Percentiles rank a stretch among this genome's conserved stretches.
phyloP scores from a whole-genome alignment of 1,140 invertebrate species.

The Neoseiulus cucumeris region DNA sequence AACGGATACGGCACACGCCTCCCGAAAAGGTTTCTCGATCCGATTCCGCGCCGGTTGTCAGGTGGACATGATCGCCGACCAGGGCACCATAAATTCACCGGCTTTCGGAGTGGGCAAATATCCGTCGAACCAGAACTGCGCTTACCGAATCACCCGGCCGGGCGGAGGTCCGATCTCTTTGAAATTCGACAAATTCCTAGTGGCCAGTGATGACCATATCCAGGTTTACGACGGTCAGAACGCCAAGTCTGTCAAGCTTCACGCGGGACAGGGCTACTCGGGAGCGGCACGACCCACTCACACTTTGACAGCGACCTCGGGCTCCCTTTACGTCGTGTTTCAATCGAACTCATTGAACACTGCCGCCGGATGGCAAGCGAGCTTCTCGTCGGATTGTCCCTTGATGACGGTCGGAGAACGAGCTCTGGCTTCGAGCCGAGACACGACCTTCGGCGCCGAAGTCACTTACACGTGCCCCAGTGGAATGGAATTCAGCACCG shows the following conservation, averaged over 20 bases:
- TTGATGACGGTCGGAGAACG: slow-evolving; percentile 56
- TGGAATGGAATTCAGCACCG: slow-evolving; percentile 80
- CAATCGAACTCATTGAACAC: slow-evolving; percentile 65
- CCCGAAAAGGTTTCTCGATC: slow-evolving; percentile 70
- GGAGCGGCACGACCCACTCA: slow-evolving; percentile 55
- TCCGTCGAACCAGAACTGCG: slow-evolving; percentile 75
- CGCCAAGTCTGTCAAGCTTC: slow-evolving; percentile 51
- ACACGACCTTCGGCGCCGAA: slow-evolving; percentile 71
- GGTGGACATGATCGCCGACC: slow-evolving; percentile 46
- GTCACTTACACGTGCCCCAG: slow-evolving; percentile 74
- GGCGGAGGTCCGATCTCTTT: slow-evolving; percentile 56
- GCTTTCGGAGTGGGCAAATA: slow-evolving; percentile 61
- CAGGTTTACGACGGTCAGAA: slow-evolving; percentile 74
- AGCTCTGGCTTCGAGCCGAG: slow-evolving; percentile 66
- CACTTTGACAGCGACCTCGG: slow-evolving; percentile 72
- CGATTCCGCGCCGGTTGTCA: slow-evolving; percentile 49
- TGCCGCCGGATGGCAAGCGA: slow-evolving; percentile 62
- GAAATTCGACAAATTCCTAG: slow-evolving; percentile 62
- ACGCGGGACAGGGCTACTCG: slow-evolving; percentile 69
- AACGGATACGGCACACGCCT: slow-evolving; percentile 57
- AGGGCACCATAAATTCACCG: slow-evolving; percentile 66
- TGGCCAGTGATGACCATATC: slow-evolving; percentile 64
- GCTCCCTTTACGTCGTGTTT: slow-evolving; percentile 72
- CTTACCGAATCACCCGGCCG: slow-evolving; percentile 64
- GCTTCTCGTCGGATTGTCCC: slow-evolving; percentile 69